Base-by-base conservation (phyloP, 2,797 vertebrate genomes). In the Centropyge bicolor region DNA sequence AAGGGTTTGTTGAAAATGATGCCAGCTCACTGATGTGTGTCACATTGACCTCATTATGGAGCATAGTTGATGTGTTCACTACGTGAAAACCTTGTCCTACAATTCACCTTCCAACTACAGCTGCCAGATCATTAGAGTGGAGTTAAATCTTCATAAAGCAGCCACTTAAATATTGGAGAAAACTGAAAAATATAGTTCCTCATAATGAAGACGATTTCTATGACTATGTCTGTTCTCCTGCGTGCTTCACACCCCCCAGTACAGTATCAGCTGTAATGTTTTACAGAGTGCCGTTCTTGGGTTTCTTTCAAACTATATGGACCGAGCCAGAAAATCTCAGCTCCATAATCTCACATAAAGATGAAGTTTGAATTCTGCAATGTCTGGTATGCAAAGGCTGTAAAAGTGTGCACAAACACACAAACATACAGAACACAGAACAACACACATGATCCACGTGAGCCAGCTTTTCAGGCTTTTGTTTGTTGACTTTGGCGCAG, bases 401-500 rank as follows among this genome's bases (percentile, higher is more conserved):
- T 19, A 60, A 51, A 19, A n/a, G 6, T 51, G 16, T 1, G 41
- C 24, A 54, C 22, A 22, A 14, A 8, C 55, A 51, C 4, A 56
- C 46, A 54, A 40, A 66, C 56, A 78, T 12, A 27, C 24, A 78
- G 62, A 59, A 57, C 48, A 70, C 31, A 74, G 54, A 51, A 74
- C 62, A 49, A 80, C 45, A 80, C 45, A 83, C 52, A 61, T 35
- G 43, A 24, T 56, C 55, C 68, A 79, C 49, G 20, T 84, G 64
- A 85, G 45, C 41, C 22, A 56, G 73, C 54, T 76, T 84, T 80
- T 74, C 56, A 78, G 64, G 65, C 59, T 69, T 85, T 70, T 89
- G 79, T 85, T 70, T 89, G 79, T 82, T 89, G 84, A 85, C 66
- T 84, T 85, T 87, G 82, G 83, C 72, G 0, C 1, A 19, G 35